Percentiles rank a stretch among this genome's conserved stretches.
These are phyloP conservation scores for Stenoptilia bipunctidactyla DNA, from an alignment of 2,888 invertebrate species.

Conservation along the genomic window DNA sequence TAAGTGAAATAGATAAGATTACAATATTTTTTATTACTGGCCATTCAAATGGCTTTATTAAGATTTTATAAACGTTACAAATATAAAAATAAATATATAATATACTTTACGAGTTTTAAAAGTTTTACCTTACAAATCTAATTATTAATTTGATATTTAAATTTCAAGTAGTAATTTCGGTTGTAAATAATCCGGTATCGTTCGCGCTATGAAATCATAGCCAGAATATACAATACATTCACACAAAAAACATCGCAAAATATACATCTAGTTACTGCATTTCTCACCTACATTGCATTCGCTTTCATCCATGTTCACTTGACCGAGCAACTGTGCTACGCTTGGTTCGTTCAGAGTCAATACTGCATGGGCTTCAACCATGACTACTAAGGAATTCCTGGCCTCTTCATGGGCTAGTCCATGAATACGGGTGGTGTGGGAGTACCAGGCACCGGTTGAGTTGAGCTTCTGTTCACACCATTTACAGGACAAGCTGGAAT, in stretches of 20 bases:
- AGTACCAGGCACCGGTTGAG: conserved; percentile 72
- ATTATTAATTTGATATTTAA: too few relatives aligned
- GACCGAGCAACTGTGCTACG: conserved; percentile 52
- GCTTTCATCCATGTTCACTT: conserved; percentile 40
- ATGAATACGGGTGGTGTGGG: conserved; percentile 70
- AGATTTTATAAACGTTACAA: too few relatives aligned
- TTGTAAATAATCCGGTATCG: too few relatives aligned
- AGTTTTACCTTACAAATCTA: too few relatives aligned
- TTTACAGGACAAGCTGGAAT: conserved; percentile 65
- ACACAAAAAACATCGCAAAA: too few relatives aligned
- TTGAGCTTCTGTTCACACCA: conserved; percentile 64
- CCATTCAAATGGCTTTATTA: too few relatives aligned
- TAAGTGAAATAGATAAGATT: too few relatives aligned
- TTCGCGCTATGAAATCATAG: conserved; percentile 2
- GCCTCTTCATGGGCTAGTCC: conserved; percentile 71
- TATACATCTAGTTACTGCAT: conserved; percentile 17
- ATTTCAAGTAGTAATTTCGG: too few relatives aligned
- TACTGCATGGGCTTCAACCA: conserved; percentile 75
- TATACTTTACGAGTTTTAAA: too few relatives aligned
- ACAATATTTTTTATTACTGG: too few relatives aligned
- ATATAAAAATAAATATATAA: too few relatives aligned
- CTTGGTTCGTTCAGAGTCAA: conserved; percentile 59
- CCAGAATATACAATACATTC: conserved; percentile 3
- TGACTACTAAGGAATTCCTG: conserved; percentile 71
- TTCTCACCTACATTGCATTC: conserved; percentile 22